These are phyloP conservation scores for Pachydiplax longipennis DNA, from an alignment of 2,888 invertebrate species.

Conservation along the genomic window DNA sequence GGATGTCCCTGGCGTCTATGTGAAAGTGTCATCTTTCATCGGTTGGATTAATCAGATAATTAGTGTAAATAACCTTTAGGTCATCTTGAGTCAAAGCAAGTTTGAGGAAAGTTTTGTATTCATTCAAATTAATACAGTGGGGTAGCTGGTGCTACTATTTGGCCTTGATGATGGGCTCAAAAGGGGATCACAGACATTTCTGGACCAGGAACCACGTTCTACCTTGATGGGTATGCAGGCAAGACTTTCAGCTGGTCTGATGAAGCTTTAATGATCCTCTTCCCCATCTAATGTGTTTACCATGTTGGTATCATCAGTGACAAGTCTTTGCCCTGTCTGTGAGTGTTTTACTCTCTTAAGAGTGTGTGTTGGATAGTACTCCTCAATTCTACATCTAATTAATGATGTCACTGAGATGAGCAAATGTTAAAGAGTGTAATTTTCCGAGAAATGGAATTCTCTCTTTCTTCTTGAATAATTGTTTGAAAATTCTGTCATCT, in stretches of 20 bases:
- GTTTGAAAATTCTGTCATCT: background rate
- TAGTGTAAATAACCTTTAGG: conserved; percentile 89
- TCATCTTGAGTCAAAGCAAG: background rate
- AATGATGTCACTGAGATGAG: background rate
- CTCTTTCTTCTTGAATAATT: background rate
- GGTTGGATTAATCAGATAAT: conserved; percentile 98
- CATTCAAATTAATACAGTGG: background rate
- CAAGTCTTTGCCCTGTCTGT: background rate
- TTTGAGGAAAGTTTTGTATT: background rate
- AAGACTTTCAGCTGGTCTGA: conserved; percentile 45
- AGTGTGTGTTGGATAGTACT: background rate
- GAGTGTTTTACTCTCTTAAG: background rate
- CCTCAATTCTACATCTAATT: background rate
- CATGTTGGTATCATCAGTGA: background rate
- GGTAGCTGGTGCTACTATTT: conserved; percentile 31
- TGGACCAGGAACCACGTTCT: background rate
- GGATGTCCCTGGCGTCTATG: conserved; percentile 96
- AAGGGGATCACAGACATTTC: background rate
- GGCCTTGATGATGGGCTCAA: background rate
- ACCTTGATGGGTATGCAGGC: background rate
- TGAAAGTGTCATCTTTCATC: conserved; percentile 93
- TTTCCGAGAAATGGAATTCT: background rate
- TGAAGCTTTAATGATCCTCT: conserved; percentile 44
- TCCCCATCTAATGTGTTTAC: background rate
- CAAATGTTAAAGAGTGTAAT: background rate